Evolutionary conservation across 2,888 invertebrate species (phyloP), one percentile per base, ranked within the genome.

Genomic region (Eupithecia pulchellata): DNA sequence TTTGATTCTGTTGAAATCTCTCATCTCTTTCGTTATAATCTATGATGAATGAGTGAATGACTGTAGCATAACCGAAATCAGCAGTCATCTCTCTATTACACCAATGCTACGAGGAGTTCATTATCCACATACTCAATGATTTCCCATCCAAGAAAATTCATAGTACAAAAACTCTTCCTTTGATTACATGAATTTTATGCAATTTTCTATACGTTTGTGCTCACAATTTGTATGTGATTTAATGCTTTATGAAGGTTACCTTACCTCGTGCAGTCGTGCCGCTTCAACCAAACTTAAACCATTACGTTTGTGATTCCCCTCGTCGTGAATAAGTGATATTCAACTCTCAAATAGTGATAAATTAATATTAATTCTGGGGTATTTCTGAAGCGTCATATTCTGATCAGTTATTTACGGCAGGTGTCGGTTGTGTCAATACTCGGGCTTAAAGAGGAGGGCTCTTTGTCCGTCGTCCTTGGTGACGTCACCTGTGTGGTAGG

Each of bases 401-500:
- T 9, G 8, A 29, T 30, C 32, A 58, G 3, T 58, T 30, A 58
- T 30, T 30, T 58, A 58, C 39, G n/a, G 30, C 17, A 42, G 32
- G 36, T 67, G 67, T 67, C 64, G 61, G 61, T 68, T 25, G 36
- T 67, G 67, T 67, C 64, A 64, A 64, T 68, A 67, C 64, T 58
- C 47, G 42, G 39, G n/a, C 14, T 62, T 63, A 20, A 29, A 5
- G 25, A n/a, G n/a, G n/a, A n/a, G 34, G 20, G 20, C 62, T 66
- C 32, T 47, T 70, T 64, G n/a, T 42, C 42, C 42, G 52, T 58
- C 25, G 68, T 34, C 71, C 65, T 71, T 71, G 71, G 11, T 66
- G 62, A 55, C 63, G 39, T 66, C 25, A 11, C 5, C 13, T 14
- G 55, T 20, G 13, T 14, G 42, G 55, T 42, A n/a, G 42, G 8